phyloP scores from a whole-genome alignment of 2,888 invertebrate species.

The Cacoxenus indagator region DNA sequence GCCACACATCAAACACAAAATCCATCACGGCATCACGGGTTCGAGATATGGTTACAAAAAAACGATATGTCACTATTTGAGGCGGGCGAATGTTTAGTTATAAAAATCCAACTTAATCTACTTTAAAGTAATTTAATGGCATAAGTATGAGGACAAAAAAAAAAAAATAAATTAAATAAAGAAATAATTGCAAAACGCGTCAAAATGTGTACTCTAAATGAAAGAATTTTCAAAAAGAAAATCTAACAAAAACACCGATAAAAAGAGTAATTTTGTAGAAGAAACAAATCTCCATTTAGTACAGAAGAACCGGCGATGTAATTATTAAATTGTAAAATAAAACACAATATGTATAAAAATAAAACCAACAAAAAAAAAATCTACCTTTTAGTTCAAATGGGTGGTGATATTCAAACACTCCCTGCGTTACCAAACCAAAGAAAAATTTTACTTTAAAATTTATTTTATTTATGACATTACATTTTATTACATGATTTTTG shows the following conservation, averaged over 20 bases:
- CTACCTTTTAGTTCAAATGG: neutral
- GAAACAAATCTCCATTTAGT: constrained; percentile 27
- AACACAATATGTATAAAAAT: constrained; percentile 8
- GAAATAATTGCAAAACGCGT: constrained; percentile 32
- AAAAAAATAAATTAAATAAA: constrained; percentile 42
- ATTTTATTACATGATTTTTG: too few species aligned
- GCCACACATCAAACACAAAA: too few species aligned
- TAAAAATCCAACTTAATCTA: constrained; percentile 64
- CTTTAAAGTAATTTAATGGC: constrained; percentile 62
- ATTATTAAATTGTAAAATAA: constrained; percentile 21
- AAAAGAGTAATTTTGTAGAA: constrained; percentile 15
- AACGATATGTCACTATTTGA: constrained; percentile 8
- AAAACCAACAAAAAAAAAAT: constrained; percentile 4
- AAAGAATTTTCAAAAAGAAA: constrained; percentile 29
- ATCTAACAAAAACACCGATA: constrained; percentile 31
- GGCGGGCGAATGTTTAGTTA: constrained; percentile 58
- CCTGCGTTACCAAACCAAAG: too few species aligned
- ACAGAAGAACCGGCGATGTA: constrained; percentile 12
- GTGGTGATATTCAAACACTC: too few species aligned
- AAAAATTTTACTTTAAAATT: too few species aligned
- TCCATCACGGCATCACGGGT: neutral
- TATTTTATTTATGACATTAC: too few species aligned
- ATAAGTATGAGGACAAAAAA: constrained; percentile 50
- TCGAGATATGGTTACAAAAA: constrained; percentile 6
- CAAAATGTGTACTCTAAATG: neutral